phyloP scores from a whole-genome alignment of 2,888 invertebrate genomes.

The Sylvicola cinctus region DNA sequence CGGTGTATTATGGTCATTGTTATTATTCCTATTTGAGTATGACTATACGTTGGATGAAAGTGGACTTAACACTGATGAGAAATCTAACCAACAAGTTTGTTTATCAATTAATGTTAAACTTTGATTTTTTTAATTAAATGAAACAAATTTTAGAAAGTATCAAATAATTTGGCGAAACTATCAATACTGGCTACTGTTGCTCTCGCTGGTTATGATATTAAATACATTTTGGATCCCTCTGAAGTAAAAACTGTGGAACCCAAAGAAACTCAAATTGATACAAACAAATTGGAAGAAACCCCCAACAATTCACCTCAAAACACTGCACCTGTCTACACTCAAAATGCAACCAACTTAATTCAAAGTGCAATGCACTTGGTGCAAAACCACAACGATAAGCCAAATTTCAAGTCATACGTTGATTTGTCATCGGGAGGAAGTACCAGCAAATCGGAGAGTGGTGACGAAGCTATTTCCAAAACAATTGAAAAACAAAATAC shows the following conservation, averaged over 20 bases:
- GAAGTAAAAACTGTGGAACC: slow-evolving; percentile 9
- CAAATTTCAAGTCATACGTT: slow-evolving; percentile 7
- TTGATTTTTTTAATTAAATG: neutral
- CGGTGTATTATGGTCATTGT: slow-evolving; percentile 80
- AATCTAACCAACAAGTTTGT: slow-evolving; percentile 51
- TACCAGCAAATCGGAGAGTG: neutral
- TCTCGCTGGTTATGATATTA: slow-evolving; percentile 46
- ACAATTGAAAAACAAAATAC: slow-evolving; percentile 12
- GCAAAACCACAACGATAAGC: slow-evolving; percentile 11
- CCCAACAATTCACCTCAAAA: slow-evolving; percentile 6
- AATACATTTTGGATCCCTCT: slow-evolving; percentile 8
- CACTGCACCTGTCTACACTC: slow-evolving; percentile 16
- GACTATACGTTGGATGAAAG: slow-evolving; percentile 96
- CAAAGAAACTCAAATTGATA: slow-evolving; percentile 9
- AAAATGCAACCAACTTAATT: slow-evolving; percentile 24
- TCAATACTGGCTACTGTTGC: slow-evolving; percentile 69
- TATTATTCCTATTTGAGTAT: slow-evolving; percentile 79
- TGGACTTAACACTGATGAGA: slow-evolving; percentile 68
- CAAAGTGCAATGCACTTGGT: slow-evolving; percentile 20
- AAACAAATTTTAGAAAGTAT: slow-evolving; percentile 46
- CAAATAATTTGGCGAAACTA: slow-evolving; percentile 80
- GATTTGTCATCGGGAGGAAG: neutral
- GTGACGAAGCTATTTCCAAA: slow-evolving; percentile 3
- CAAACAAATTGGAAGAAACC: slow-evolving; percentile 4
- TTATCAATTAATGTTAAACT: too few relatives aligned